These are phyloP conservation scores for Orchestia grillus DNA, from an alignment of 1,140 invertebrate genomes.

Conservation along the genomic window DNA sequence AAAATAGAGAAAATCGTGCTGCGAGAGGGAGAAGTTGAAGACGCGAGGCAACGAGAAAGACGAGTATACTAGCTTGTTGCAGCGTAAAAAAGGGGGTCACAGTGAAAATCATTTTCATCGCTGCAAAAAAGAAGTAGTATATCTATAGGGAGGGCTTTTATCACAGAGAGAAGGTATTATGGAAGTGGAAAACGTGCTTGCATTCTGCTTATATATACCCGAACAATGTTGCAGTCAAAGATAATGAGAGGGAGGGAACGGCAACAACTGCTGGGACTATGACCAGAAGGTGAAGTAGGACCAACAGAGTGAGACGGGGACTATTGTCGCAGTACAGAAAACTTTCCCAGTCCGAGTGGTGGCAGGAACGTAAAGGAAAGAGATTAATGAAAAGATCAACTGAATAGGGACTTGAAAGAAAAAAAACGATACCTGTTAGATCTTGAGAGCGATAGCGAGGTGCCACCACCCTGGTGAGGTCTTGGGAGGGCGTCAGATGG, in stretches of 20 bases:
- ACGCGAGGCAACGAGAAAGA: neutral
- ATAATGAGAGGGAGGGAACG: slow-evolving; percentile 15
- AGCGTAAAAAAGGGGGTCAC: neutral
- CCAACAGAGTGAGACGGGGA: neutral
- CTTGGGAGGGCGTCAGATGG: slow-evolving; percentile 46
- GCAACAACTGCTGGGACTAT: slow-evolving; percentile 29
- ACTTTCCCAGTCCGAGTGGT: neutral
- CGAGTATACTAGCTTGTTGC: neutral
- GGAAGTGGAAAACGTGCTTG: slow-evolving; percentile 17
- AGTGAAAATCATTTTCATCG: neutral
- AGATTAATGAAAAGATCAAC: slow-evolving; percentile 34
- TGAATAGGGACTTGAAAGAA: slow-evolving; percentile 36
- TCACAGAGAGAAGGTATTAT: slow-evolving; percentile 16
- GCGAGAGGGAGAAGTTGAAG: neutral
- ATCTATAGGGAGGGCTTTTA: neutral
- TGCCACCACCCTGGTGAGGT: slow-evolving; percentile 44
- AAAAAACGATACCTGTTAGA: slow-evolving; percentile 51
- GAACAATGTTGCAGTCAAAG: slow-evolving; percentile 12
- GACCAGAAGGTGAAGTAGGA: neutral
- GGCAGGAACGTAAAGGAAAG: slow-evolving; percentile 22
- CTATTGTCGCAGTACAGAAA: neutral
- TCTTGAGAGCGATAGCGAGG: slow-evolving; percentile 50
- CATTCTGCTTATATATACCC: neutral
- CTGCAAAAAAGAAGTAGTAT: neutral
- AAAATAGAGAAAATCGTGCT: slow-evolving; percentile 11